Percentiles rank a stretch among this genome's conserved stretches.
Conservation (phyloP, 2,797 vertebrate species). For the Micromesistius poutassou region DNA sequence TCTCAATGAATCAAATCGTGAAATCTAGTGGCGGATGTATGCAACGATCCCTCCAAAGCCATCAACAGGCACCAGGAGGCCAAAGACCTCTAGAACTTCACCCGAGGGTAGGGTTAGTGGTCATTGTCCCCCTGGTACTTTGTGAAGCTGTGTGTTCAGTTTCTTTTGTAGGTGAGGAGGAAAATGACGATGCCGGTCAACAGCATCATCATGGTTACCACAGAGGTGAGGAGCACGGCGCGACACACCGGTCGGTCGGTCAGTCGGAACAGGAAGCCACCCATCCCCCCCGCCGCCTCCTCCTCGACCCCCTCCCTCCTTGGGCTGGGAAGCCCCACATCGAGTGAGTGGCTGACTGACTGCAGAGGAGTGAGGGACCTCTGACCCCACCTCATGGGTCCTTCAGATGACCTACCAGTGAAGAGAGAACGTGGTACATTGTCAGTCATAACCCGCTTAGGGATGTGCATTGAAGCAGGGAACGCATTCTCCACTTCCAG, state of each 20-base stretch:
- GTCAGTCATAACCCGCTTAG: not conserved
- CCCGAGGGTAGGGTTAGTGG: not conserved
- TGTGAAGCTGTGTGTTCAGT: not conserved
- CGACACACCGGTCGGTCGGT: constrained; percentile 45
- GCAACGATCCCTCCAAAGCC: not conserved
- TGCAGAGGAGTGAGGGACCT: constrained; percentile 22
- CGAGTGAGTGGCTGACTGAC: constrained; percentile 59
- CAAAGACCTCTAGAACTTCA: not conserved
- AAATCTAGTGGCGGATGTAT: not conserved
- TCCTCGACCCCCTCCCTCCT: not conserved
- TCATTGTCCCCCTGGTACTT: not conserved
- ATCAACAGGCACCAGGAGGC: not conserved
- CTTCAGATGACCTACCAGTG: constrained; percentile 30
- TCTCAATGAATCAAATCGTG: not conserved
- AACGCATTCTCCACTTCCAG: not conserved
- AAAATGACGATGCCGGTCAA: constrained; percentile 55
- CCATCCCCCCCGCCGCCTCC: rapidly evolving
- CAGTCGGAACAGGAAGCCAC: constrained; percentile 33
- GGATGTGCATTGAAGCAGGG: not conserved
- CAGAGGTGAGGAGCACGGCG: constrained; percentile 46
- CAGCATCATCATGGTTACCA: constrained; percentile 54
- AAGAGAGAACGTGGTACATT: not conserved
- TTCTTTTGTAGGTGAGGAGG: constrained; percentile 13
- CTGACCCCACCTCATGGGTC: constrained; percentile 7
- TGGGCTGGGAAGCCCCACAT: constrained; percentile 66